Base-by-base conservation (phyloP, 1,140 invertebrate genomes). In the Epicauta chinensis region DNA sequence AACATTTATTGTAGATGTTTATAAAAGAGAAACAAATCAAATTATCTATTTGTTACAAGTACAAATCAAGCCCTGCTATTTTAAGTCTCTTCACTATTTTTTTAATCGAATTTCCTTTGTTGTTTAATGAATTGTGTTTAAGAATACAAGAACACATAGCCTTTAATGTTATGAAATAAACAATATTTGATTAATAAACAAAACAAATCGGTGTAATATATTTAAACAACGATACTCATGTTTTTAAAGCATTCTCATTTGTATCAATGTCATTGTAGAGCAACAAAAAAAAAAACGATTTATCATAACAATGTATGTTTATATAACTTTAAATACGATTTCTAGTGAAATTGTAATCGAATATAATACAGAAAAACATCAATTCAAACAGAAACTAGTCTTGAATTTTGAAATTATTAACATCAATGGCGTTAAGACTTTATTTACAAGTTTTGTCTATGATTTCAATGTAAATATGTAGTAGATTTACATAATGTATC, bases 31-130 rank as follows among this genome's bases (percentile, higher is more conserved):
- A 23, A 23, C 7, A 23, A n/a, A 23, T 23, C 4, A 23, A 23
- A 43, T 34, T 41, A 45, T 53, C 35, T 53, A 44, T n/a, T n/a
- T 49, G 52, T 54, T 35, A 29, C 52, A 56, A 43, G 48, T 52
- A 46, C 48, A 51, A 56, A 45, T 30, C 32, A 35, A 10, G 16
- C 46, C 36, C 36, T 49, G 46, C 23, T 40, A 14, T 12, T 47
- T 23, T 23, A 23, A 3, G 23, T 23, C n/a, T n/a, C n/a, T n/a
- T n/a, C n/a, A n/a, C n/a, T n/a, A n/a, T n/a, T n/a, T n/a, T n/a
- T n/a, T n/a, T n/a, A n/a, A n/a, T n/a, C 7, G 23, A 23, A 23
- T 23, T 7, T 11, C 37, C 9, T n/a, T n/a, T n/a, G 13, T 39
- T 39, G 1, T 14, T 14, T n/a, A 14, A 39, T 17, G n/a, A 16